Percentiles rank a stretch among this genome's conserved stretches.
Conservation (phyloP, 1,140 invertebrate species). For the Drosophila willistoni region DNA sequence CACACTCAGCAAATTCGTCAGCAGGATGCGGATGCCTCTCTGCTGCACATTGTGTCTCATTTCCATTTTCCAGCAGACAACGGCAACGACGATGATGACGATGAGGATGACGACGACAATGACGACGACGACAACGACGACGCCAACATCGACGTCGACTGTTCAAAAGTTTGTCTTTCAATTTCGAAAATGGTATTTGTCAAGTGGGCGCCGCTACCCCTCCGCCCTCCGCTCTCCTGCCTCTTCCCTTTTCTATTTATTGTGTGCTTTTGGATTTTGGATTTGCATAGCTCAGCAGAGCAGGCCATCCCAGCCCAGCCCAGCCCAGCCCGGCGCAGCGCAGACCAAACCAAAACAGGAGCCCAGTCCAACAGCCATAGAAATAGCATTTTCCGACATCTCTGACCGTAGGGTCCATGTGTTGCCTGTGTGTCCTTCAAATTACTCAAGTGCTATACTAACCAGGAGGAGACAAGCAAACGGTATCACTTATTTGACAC, state of each 20-base stretch:
- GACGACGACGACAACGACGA: slow-evolving; percentile 27
- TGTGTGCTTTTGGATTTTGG: slow-evolving; percentile 63
- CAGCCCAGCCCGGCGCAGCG: neutral
- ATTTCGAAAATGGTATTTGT: slow-evolving; percentile 83
- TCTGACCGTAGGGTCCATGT: slow-evolving; percentile 65
- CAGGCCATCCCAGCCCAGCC: slow-evolving; percentile 13
- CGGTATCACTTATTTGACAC: slow-evolving; percentile 46
- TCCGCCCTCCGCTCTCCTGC: neutral
- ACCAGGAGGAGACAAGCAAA: slow-evolving; percentile 43
- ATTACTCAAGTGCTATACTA: slow-evolving; percentile 60
- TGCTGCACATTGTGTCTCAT: slow-evolving; percentile 80
- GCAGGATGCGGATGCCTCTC: slow-evolving; percentile 65
- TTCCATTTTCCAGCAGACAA: slow-evolving; percentile 72
- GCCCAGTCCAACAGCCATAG: slow-evolving; percentile 23
- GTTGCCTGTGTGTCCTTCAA: slow-evolving; percentile 69
- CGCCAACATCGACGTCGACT: slow-evolving; percentile 61
- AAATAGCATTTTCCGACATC: slow-evolving; percentile 19
- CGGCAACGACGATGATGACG: slow-evolving; percentile 34
- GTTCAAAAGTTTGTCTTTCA: slow-evolving; percentile 83
- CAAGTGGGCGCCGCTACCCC: slow-evolving; percentile 62
- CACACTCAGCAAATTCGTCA: slow-evolving; percentile 83
- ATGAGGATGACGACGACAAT: slow-evolving; percentile 13
- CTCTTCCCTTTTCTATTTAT: slow-evolving; percentile 5
- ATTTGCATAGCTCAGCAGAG: slow-evolving; percentile 78
- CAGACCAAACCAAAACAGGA: slow-evolving; percentile 21